Evolutionary conservation across 2,113 vertebrate species (phyloP).

Genomic region (mouse (Mus musculus)): GRCm39 chr2:161887501-161888000

Average conservation of each 20-base stretch:
- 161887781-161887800: neutral
- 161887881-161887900: neutral
- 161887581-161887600: neutral
- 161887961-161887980: neutral
- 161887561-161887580: neutral
- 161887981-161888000: neutral
- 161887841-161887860: neutral
- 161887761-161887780: neutral
- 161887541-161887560: neutral
- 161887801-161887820: neutral
- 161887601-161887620: neutral
- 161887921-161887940: neutral
- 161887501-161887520: neutral
- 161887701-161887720: too few species aligned
- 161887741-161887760: too few species aligned
- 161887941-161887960: neutral
- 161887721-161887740: neutral
- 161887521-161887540: neutral
- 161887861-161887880: rapidly evolving
- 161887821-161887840: neutral
- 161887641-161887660: neutral
- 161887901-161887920: neutral
- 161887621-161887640: neutral
- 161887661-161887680: neutral
- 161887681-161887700: neutral